Evolutionary conservation across 2,888 invertebrate species (phyloP), one percentile per base, ranked within the genome.

Genomic region (Zhuqinia jingwanae): DNA sequence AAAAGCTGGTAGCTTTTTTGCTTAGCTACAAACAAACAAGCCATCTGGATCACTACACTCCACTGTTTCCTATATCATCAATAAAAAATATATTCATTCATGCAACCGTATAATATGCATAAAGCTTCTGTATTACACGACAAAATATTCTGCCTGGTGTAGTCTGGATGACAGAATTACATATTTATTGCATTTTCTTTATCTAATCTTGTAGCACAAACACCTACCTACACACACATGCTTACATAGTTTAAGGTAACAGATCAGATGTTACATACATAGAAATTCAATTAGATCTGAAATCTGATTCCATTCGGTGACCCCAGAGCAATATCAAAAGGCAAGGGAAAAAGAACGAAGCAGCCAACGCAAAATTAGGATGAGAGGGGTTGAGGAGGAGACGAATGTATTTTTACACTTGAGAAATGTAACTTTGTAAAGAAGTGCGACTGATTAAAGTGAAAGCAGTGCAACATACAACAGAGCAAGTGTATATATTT

Each of bases 201-300:
- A 60, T 30, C 13, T 60, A 60, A 60, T 60, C 60, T n/a, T n/a
- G n/a, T n/a, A n/a, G n/a, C 60, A 15, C 25, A 15, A 60, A 27
- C 60, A 15, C 22, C 36, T 6, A 8, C 5, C 36, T 36, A 36
- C 36, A 36, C 36, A 36, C 36, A 36, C 8, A 13, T 5, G 15
- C n/a, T n/a, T n/a, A n/a, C n/a, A 58, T 25, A 11, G 10, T 68
- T 17, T 17, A 70, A 11, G n/a, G 47, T 20, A 65, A 15, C 30
- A 53, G 30, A 53, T 53, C 68, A 80, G 68, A 80, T 53, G 80
- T 45, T 80, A 68, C 68, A 80, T 80, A 68, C 68, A 80, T 53
- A 80, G 30, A 68, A 68, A 80, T 80, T 80, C 80, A 80, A 80
- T 80, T 80, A 80, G 53, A 53, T 68, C 36, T 30, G 50, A 30